A percentile compares a stretch with the other conserved stretches of the same genome.
These are phyloP conservation scores for Cirrhinus molitorella DNA, from an alignment of 2,797 vertebrate species.

Conservation along the genomic window DNA sequence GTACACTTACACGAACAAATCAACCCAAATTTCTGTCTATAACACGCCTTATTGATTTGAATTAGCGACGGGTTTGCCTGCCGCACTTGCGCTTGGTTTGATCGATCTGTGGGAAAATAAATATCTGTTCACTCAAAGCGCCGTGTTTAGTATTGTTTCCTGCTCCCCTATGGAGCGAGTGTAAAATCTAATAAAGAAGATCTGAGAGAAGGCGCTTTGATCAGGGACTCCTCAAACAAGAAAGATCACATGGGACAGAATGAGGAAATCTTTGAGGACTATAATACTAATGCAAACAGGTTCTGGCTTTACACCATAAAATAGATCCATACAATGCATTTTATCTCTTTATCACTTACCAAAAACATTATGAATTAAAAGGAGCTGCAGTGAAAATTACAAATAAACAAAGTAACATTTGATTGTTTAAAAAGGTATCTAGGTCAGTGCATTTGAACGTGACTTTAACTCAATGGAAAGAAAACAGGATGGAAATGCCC, in stretches of 20 bases:
- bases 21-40: slow-evolving; percentile 36
- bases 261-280: slow-evolving; percentile 54
- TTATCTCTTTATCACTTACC: slow-evolving; percentile 71
- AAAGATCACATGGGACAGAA: slow-evolving; percentile 74
- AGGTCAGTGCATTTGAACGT: background rate
- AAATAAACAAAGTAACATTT: background rate
- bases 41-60: slow-evolving; percentile 66
- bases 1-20: slow-evolving; percentile 37
- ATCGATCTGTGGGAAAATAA: slow-evolving; percentile 73
- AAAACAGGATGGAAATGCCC: background rate
- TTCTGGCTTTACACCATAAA: slow-evolving; percentile 57
- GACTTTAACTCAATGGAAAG: background rate
- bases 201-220: slow-evolving; percentile 81
- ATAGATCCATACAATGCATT: slow-evolving; percentile 66
- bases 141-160: slow-evolving; percentile 78
- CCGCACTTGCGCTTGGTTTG: slow-evolving; percentile 68
- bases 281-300: slow-evolving; percentile 45
- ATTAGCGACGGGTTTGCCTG: slow-evolving; percentile 59
- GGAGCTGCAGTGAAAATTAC: slow-evolving; percentile 80
- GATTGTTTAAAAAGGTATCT: background rate
- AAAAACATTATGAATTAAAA: slow-evolving; percentile 76
- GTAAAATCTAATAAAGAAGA: slow-evolving; percentile 84
- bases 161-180: slow-evolving; percentile 74
- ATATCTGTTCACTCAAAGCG: slow-evolving; percentile 81
- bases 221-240: slow-evolving; percentile 82